Base-by-base conservation (phyloP, 2,113 vertebrate genomes). In the Plestiodon gilberti region DNA sequence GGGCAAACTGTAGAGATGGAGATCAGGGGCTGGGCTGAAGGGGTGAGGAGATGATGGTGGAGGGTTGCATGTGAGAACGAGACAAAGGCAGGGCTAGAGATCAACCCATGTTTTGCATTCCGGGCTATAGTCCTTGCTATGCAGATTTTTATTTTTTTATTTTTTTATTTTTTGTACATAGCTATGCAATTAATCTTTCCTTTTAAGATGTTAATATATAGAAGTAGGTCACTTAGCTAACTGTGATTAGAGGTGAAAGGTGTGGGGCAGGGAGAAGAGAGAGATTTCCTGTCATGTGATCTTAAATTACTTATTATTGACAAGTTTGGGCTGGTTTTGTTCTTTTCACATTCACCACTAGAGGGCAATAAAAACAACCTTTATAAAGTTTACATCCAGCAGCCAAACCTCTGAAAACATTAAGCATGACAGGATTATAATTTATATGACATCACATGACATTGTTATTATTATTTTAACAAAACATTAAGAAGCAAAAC, bases 281-380 rank as follows among this genome's bases (percentile, higher is more conserved):
- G 35, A 64, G 23, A 28, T 64, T 14, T 40, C 15, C 61, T 22
- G 23, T 35, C 22, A 17, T 13, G 35, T 33, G 40, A 64, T 28
- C 25, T 15, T 6, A 80, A 64, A 80, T 28, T 28, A 4, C 35
- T 30, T 38, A 43, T 73, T 65, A 52, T 75, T 38, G 52, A 73
- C 74, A 80, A 28, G 25, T 23, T 28, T 33, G 30, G 23, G 57
- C 57, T n/a, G n/a, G n/a, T 57, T 84, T 78, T 57, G n/a, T n/a
- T n/a, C n/a, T 84, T 87, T 61, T 92, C 79, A 30, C 33, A 40
- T 71, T 59, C 62, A 87, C 80, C 91, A 90, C 61, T 76, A 88
- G 81, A 23, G 87, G 79, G 89, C 89, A 48, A 40, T 81, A 89
- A 75, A 48, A 88, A 83, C 23, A 38, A 76, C 35, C 78, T 73